A percentile compares a stretch with the other conserved stretches of the same genome.
Conservation (phyloP, 2,113 vertebrate species). For the Nyctibius bracteatus region DNA sequence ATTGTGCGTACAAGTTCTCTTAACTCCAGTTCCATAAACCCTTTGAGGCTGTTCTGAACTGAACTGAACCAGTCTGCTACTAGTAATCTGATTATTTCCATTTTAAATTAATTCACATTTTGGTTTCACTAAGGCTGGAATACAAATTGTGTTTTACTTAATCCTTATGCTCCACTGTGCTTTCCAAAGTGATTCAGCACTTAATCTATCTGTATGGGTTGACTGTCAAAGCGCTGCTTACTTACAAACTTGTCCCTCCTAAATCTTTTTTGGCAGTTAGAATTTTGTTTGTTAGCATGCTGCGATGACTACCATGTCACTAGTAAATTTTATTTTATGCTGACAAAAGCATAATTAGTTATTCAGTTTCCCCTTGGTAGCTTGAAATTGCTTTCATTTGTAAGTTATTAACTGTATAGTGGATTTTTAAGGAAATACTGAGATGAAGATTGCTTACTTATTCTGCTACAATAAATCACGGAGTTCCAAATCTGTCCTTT, state of each 20-base stretch:
- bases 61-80: neutral
- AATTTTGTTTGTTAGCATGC: neutral
- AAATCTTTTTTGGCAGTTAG: neutral
- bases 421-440: neutral
- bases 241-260: neutral
- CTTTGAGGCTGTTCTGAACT: neutral
- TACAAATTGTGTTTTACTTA: slow-evolving; percentile 49
- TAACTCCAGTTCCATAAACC: neutral
- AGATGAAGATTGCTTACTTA: neutral
- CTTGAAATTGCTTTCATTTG: slow-evolving; percentile 1
- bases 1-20: neutral
- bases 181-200: slow-evolving; percentile 48
- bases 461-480: slow-evolving; percentile 9
- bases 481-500: neutral
- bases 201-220: slow-evolving; percentile 7
- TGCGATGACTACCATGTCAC: neutral
- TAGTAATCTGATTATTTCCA: neutral
- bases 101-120: slow-evolving; percentile 26
- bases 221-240: neutral
- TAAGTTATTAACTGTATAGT: neutral
- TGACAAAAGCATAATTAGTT: slow-evolving; percentile 15
- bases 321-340: neutral
- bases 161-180: neutral
- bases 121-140: neutral
- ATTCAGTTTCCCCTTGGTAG: neutral